phyloP scores from a whole-genome alignment of 2,888 invertebrate species.

The Diloba caeruleocephala region DNA sequence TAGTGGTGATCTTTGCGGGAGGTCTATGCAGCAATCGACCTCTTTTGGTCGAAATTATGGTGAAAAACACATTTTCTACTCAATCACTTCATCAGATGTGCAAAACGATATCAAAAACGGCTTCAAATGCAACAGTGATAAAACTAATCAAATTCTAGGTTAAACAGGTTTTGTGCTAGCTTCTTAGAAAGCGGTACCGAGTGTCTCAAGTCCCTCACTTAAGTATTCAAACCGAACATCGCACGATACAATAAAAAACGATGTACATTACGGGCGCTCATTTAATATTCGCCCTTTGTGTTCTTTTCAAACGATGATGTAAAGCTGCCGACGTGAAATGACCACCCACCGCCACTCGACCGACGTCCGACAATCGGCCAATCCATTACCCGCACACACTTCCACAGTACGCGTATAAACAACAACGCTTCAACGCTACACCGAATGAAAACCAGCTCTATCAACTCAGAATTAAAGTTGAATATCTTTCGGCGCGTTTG shows the following conservation, averaged over 20 bases:
- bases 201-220: conserved; percentile 17
- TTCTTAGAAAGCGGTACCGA: conserved; percentile 15
- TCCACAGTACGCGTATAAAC: conserved; percentile 48
- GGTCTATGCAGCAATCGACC: too few species aligned
- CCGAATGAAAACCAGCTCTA: conserved; percentile 29
- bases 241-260: conserved; percentile 49
- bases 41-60: too few species aligned
- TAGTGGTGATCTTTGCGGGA: too few species aligned
- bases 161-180: too few species aligned
- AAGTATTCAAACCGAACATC: conserved; percentile 47
- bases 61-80: too few species aligned
- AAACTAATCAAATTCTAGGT: too few species aligned
- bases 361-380: conserved; percentile 73
- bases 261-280: conserved; percentile 56
- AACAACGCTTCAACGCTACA: conserved; percentile 31
- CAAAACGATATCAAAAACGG: too few species aligned
- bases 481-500: conserved; percentile 5
- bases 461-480: fast-evolving
- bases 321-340: conserved; percentile 74
- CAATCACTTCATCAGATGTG: too few species aligned
- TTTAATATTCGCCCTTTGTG: conserved; percentile 70
- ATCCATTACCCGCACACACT: conserved; percentile 77
- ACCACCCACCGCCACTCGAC: conserved; percentile 76
- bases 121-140: too few species aligned
- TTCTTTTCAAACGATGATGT: conserved; percentile 69